phyloP scores from a whole-genome alignment of 2,113 vertebrate species.

The sheep (Ovis aries) region DNA sequence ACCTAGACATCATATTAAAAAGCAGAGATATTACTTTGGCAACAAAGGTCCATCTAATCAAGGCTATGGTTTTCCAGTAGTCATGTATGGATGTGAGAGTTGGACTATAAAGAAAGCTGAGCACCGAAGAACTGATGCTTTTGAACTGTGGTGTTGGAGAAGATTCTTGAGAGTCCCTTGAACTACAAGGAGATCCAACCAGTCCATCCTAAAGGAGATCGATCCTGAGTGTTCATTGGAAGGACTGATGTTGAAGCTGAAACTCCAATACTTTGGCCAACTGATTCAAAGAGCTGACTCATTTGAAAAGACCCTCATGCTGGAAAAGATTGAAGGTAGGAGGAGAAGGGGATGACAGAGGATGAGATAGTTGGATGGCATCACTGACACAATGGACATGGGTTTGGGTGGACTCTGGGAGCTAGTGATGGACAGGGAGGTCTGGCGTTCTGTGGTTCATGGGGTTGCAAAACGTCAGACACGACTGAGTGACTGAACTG shows the following conservation, averaged over 20 bases:
- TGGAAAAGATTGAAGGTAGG: not conserved
- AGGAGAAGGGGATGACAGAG: not conserved
- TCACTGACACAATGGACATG: not conserved
- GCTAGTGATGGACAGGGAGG: not conserved
- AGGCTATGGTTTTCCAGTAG: not conserved
- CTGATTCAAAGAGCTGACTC: not conserved
- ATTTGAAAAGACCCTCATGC: not conserved
- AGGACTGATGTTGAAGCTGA: not conserved
- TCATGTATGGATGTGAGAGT: not conserved
- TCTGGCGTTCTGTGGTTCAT: not conserved
- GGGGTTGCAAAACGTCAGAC: rapidly evolving
- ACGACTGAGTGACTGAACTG: not conserved
- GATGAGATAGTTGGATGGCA: not conserved
- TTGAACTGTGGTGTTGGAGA: not conserved
- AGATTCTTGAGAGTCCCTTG: not conserved
- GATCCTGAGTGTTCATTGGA: not conserved
- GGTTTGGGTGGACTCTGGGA: not conserved
- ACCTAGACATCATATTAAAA: not conserved
- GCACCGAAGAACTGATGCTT: not conserved
- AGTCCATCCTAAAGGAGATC: not conserved
- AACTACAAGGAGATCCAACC: not conserved
- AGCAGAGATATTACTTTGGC: not conserved
- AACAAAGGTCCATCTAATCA: not conserved
- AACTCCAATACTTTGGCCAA: not conserved
- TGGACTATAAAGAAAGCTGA: not conserved